Conservation (phyloP, 1,140 invertebrate genomes). For the Drosophila seguyi region DNA sequence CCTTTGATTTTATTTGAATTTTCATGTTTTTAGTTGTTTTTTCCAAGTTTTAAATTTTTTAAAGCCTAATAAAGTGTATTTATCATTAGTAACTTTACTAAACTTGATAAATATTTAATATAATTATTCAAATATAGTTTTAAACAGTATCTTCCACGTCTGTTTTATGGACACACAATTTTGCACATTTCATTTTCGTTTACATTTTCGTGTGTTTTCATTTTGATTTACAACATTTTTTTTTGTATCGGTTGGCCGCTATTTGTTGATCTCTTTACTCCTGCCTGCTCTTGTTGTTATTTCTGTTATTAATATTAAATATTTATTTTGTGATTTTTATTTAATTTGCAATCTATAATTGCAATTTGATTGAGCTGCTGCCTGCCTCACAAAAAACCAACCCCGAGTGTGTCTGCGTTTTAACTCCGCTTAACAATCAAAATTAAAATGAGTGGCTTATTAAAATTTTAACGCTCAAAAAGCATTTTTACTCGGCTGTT, state of each 20-base stretch:
- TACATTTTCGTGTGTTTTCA: constrained; percentile 16
- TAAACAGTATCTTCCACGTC: constrained; percentile 6
- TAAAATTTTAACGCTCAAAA: constrained; percentile 83
- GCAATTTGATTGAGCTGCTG: constrained; percentile 71
- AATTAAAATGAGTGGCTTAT: constrained; percentile 85
- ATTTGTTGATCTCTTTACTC: constrained; percentile 38
- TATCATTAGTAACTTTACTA: neutral
- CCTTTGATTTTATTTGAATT: constrained; percentile 10
- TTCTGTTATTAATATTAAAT: constrained; percentile 79
- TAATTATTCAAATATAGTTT: neutral
- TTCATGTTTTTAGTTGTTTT: neutral
- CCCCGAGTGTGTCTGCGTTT: too few species aligned
- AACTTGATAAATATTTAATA: neutral
- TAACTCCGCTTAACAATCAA: constrained; percentile 66
- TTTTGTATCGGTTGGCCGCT: constrained; percentile 33
- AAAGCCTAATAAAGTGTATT: rapidly evolving
- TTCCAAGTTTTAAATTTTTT: neutral
- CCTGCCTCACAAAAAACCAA: too few species aligned
- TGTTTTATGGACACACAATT: neutral
- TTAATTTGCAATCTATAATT: constrained; percentile 82
- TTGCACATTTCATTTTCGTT: constrained; percentile 2
- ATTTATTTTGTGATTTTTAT: constrained; percentile 81
- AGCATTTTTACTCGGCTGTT: constrained; percentile 61
- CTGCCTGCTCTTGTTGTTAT: constrained; percentile 31
- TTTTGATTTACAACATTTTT: constrained; percentile 39